Evolutionary conservation across 1,140 invertebrate genomes (phyloP).

Genomic region (Drosophila biarmipes): DNA sequence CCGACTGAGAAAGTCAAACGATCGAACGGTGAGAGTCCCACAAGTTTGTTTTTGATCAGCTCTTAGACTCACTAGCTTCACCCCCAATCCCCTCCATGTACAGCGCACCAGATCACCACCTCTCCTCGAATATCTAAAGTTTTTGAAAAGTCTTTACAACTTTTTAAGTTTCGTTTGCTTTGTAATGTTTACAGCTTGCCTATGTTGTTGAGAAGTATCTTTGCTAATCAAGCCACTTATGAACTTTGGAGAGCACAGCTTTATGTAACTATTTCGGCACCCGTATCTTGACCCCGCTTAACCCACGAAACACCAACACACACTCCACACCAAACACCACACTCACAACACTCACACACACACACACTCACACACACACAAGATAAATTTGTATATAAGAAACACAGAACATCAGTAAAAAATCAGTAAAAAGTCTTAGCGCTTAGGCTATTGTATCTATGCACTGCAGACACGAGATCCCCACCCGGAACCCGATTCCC

Average conservation of each 20-base stretch:
- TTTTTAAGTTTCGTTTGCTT: slow-evolving; percentile 25
- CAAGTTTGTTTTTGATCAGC: slow-evolving; percentile 29
- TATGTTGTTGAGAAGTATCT: slow-evolving; percentile 43
- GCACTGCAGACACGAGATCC: slow-evolving; percentile 39
- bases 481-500: not conserved
- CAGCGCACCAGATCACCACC: slow-evolving; percentile 24
- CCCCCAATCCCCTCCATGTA: slow-evolving; percentile 21
- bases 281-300: slow-evolving; percentile 55
- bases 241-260: slow-evolving; percentile 48
- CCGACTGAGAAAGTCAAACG: slow-evolving; percentile 40
- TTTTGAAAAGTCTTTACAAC: slow-evolving; percentile 10
- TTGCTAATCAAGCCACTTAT: slow-evolving; percentile 22
- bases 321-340: slow-evolving; percentile 11
- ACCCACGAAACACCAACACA: slow-evolving; percentile 37
- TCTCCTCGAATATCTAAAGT: not conserved
- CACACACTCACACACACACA: slow-evolving; percentile 31
- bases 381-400: slow-evolving; percentile 58
- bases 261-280: slow-evolving; percentile 50
- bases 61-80: slow-evolving; percentile 17
- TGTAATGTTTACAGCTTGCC: slow-evolving; percentile 59
- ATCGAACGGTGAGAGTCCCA: slow-evolving; percentile 70
- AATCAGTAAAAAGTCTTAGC: slow-evolving; percentile 74
- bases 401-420: slow-evolving; percentile 71
- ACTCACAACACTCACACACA: slow-evolving; percentile 36
- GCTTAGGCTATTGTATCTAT: slow-evolving; percentile 52